Percentiles rank a stretch among this genome's conserved stretches.
Conservation (phyloP, 2,888 invertebrate species). For the Coremacera marginata region DNA sequence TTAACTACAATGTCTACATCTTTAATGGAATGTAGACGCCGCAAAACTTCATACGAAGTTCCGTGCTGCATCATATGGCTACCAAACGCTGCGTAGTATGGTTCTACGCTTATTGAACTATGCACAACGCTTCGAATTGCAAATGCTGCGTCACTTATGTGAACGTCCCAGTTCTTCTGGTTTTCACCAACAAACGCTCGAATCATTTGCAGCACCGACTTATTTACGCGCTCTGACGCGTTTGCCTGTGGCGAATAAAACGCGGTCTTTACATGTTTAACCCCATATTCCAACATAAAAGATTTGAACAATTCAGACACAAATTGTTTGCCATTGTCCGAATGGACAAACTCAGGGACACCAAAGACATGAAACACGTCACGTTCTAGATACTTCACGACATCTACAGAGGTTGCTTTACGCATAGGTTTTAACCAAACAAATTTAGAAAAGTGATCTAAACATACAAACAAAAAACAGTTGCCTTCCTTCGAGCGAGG, state of each 20-base stretch:
- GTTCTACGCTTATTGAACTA: neutral
- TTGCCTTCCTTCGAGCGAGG: conserved; percentile 35
- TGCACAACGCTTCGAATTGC: no score
- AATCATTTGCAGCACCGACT: no score
- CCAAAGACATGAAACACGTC: neutral
- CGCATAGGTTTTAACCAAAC: conserved; percentile 23
- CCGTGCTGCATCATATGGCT: conserved; percentile 34
- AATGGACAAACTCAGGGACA: neutral
- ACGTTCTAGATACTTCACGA: neutral
- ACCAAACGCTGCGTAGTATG: conserved; percentile 34
- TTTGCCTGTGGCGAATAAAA: neutral
- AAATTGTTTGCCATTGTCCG: neutral
- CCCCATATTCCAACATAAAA: neutral
- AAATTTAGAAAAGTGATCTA: conserved; percentile 36
- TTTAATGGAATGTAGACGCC: no score
- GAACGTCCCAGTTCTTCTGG: no score
- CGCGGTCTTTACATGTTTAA: neutral
- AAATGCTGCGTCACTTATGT: no score
- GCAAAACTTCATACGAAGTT: neutral
- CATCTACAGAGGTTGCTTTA: neutral
- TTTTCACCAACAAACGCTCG: no score
- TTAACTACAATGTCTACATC: no score
- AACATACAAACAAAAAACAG: conserved; percentile 16
- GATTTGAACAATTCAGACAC: neutral
- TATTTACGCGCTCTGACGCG: neutral